phyloP scores from a whole-genome alignment of 2,113 vertebrate species.

The Bolborhynchus lineola region DNA sequence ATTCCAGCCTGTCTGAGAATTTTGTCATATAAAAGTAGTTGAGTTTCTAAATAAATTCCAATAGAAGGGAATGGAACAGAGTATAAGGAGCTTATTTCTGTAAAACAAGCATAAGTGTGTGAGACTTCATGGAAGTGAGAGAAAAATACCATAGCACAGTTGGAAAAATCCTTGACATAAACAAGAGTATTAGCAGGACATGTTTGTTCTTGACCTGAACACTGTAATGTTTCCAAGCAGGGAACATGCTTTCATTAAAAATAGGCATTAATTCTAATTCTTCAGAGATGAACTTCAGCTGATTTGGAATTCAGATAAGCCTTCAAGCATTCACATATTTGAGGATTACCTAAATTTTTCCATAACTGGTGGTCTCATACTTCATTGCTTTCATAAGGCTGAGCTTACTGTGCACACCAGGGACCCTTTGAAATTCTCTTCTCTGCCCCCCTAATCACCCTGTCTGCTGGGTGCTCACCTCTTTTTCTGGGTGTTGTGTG shows the following conservation, averaged over 20 bases:
- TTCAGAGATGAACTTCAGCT: constrained; percentile 13
- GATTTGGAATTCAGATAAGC: constrained; percentile 61
- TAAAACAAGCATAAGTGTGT: neutral
- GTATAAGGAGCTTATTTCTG: neutral
- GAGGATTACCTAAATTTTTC: constrained; percentile 47
- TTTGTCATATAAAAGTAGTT: neutral
- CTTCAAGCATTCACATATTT: constrained; percentile 45
- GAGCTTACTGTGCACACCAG: neutral
- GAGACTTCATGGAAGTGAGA: neutral
- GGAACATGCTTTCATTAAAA: constrained; percentile 29
- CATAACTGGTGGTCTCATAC: neutral
- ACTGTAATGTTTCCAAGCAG: constrained; percentile 5
- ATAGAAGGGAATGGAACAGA: neutral
- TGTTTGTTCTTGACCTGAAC: constrained; percentile 46
- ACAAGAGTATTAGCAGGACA: constrained; percentile 31
- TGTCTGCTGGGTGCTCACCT: neutral
- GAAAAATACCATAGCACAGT: neutral
- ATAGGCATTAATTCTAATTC: constrained; percentile 37
- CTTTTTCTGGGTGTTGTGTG: neutral
- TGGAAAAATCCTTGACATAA: constrained; percentile 29
- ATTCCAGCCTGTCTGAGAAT: neutral
- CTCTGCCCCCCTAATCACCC: neutral
- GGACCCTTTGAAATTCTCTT: neutral
- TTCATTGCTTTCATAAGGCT: neutral
- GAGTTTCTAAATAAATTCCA: neutral